Percentiles rank a stretch among this genome's conserved stretches.
These are phyloP conservation scores for Conus ventricosus DNA, from an alignment of 1,140 invertebrate genomes.

Conservation along the genomic window DNA sequence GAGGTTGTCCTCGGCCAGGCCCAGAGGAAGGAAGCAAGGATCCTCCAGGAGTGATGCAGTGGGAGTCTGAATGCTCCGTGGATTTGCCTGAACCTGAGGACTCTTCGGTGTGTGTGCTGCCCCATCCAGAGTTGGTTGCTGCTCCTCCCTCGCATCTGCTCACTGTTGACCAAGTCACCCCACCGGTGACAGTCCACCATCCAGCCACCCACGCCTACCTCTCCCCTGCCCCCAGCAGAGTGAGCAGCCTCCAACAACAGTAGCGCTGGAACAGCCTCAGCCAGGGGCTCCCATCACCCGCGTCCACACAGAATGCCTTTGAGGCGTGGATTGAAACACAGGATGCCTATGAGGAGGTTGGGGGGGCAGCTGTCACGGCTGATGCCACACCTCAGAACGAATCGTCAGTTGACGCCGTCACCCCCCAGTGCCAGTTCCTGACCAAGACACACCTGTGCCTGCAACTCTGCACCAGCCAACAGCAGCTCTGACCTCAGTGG, in stretches of 20 bases:
- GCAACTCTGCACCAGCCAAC: not conserved
- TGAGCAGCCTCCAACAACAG: not conserved
- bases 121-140: not conserved
- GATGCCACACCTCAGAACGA: no score
- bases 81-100: constrained; percentile 11
- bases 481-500: not conserved
- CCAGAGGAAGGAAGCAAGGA: not conserved
- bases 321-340: constrained; percentile 33
- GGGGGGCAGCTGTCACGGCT: not conserved
- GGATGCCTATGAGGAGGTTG: constrained; percentile 20
- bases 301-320: constrained; percentile 15
- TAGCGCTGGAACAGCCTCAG: not conserved
- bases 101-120: not conserved
- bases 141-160: not conserved
- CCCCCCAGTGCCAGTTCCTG: not conserved
- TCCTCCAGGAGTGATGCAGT: not conserved
- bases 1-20: not conserved
- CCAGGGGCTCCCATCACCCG: no score
- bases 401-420: not conserved
- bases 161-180: not conserved
- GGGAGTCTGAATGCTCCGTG: constrained; percentile 11
- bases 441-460: not conserved
- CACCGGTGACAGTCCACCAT: not conserved
- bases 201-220: not conserved
- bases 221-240: not conserved